A percentile compares a stretch with the other conserved stretches of the same genome.
phyloP scores from a whole-genome alignment of 2,113 vertebrate species.

The Heteronetta atricapilla region DNA sequence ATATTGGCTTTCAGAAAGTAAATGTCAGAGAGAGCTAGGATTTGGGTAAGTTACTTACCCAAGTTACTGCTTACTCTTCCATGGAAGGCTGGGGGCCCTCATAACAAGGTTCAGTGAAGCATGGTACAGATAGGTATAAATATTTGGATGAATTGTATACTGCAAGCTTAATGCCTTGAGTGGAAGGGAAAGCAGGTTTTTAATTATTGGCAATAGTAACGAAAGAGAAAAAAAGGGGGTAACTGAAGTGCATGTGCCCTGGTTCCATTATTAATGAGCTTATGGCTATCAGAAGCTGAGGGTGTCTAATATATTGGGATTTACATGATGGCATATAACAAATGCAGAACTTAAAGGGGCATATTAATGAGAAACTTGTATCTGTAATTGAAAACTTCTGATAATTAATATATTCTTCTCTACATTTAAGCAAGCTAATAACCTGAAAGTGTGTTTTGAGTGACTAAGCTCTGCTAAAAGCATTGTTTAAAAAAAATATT shows the following conservation, averaged over 20 bases:
- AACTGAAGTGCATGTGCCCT: neutral
- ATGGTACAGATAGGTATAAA: neutral
- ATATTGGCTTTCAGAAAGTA: neutral
- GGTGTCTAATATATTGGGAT: neutral
- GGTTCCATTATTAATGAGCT: neutral
- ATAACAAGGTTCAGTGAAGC: neutral
- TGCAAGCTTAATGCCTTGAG: neutral
- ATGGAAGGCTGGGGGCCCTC: neutral
- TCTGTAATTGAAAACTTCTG: neutral
- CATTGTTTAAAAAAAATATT: neutral
- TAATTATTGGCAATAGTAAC: neutral
- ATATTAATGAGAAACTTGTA: neutral
- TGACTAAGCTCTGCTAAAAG: neutral
- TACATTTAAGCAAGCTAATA: neutral
- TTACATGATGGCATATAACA: neutral
- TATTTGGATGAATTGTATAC: neutral
- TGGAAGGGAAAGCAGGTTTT: neutral
- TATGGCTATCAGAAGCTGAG: neutral
- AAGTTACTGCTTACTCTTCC: fast-evolving
- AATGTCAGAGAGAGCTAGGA: neutral
- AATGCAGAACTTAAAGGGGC: neutral
- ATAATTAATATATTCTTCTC: neutral
- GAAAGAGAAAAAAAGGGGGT: neutral
- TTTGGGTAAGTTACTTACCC: neutral
- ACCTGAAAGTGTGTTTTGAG: neutral